Percentiles rank a stretch among this genome's conserved stretches.
Conservation (phyloP, 1,140 invertebrate species). For the Ganaspis sp. region DNA sequence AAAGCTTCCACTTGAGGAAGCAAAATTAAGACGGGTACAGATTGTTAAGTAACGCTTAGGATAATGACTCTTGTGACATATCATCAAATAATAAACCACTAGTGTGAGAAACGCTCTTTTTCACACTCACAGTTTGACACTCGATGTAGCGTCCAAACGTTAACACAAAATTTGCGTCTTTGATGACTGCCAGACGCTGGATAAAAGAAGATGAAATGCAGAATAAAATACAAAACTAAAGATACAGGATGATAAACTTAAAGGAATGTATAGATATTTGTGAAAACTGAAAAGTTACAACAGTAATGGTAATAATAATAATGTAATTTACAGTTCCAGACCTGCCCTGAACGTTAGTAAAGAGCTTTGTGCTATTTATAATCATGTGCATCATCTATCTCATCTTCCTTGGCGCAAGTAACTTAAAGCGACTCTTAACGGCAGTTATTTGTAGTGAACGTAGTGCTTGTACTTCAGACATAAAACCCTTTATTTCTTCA, state of each 20-base stretch:
- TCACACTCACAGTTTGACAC: background rate
- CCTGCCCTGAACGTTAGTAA: conserved; percentile 59
- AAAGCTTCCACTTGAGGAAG: too few species aligned
- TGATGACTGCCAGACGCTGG: too few species aligned
- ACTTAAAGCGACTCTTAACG: conserved; percentile 64
- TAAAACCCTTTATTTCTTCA: background rate
- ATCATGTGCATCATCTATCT: conserved; percentile 70
- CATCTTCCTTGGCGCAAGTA: conserved; percentile 60
- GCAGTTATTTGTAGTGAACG: conserved; percentile 44
- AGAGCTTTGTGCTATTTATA: conserved; percentile 75
- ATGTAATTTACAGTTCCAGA: conserved; percentile 67
- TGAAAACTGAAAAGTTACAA: conserved; percentile 41
- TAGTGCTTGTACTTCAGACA: conserved; percentile 13
- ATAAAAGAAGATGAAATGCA: too few species aligned
- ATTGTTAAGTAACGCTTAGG: conserved; percentile 45
- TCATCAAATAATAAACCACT: background rate
- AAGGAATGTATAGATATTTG: conserved; percentile 30
- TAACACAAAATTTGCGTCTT: too few species aligned
- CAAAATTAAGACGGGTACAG: conserved; percentile 56
- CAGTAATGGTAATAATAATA: conserved; percentile 38
- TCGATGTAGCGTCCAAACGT: background rate
- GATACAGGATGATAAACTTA: too few species aligned
- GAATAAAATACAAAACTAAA: too few species aligned
- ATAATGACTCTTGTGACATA: background rate
- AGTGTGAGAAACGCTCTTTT: conserved; percentile 27